Evolutionary conservation across 2,888 invertebrate species (phyloP), one percentile per base, ranked within the genome.

Genomic region (Biston stratarius): DNA sequence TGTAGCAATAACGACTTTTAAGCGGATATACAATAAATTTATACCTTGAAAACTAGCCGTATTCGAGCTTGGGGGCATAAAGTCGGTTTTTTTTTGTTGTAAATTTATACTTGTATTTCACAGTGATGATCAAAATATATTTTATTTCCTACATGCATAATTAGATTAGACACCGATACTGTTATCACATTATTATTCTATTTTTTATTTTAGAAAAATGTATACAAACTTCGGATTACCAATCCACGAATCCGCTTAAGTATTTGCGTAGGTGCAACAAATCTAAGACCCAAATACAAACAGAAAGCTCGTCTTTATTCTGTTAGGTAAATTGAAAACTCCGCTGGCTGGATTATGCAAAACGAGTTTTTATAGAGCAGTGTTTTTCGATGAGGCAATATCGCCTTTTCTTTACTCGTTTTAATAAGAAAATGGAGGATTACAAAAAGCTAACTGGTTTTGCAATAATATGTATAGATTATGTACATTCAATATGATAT

Each of bases 281-380:
- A 67, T 70, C 53, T 61, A 10, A 61, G 59, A 55, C 53, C 61
- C 62, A 69, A 67, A 69, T 68, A 59, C 55, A 34, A 52, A 15
- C 42, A 60, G 69, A 73, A 45, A 71, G 51, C 45, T 53, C 53
- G 57, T 64, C 73, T 72, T 73, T 71, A 68, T 69, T 64, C 61
- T 70, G 64, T 75, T 72, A 62, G 67, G 71, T 64, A 69, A 74
- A 76, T 76, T 75, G 71, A 71, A 72, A 66, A 67, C 70, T 52
- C 45, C 33, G 56, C 61, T 60, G 52, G 61, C 53, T 24, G 62
- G 75, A 71, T 72, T 74, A 72, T 74, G 70, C 69, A 70, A 72
- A 72, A 60, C 58, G 58, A 34, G 63, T 67, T 69, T 72, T 65
- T 63, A 67, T 65, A 60, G 66, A 73, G 60, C 61, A 40, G 53